Evolutionary conservation across 2,888 invertebrate genomes (phyloP).

Genomic region (Drosophila lacicola): DNA sequence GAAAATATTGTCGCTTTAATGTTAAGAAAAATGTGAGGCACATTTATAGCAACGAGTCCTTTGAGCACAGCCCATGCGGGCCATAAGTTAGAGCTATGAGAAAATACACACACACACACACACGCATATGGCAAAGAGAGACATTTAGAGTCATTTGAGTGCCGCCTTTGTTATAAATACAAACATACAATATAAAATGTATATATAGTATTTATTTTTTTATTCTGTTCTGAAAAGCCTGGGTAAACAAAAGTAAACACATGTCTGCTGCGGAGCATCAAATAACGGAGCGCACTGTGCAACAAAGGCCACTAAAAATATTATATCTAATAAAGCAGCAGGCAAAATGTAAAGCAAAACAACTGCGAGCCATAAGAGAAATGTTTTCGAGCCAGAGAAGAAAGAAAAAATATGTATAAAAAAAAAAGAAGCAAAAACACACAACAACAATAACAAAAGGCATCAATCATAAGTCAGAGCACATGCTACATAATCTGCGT

Average conservation of each 20-base stretch:
- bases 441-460: slow-evolving; percentile 69
- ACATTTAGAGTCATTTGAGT: slow-evolving; percentile 69
- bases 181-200: slow-evolving; percentile 50
- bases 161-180: slow-evolving; percentile 70
- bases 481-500: slow-evolving; percentile 62
- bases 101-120: slow-evolving; percentile 12
- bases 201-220: slow-evolving; percentile 21
- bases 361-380: slow-evolving; percentile 42
- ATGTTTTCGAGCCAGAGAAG: slow-evolving; percentile 29
- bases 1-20: slow-evolving; percentile 71
- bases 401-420: slow-evolving; percentile 26
- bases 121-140: slow-evolving; percentile 14
- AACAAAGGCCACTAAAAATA: slow-evolving; percentile 77
- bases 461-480: slow-evolving; percentile 81
- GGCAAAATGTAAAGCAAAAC: slow-evolving; percentile 61
- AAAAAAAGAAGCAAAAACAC: slow-evolving; percentile 9
- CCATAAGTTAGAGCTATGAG: slow-evolving; percentile 61
- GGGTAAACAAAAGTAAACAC: slow-evolving; percentile 69
- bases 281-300: slow-evolving; percentile 45
- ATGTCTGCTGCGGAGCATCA: slow-evolving; percentile 63
- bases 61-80: slow-evolving; percentile 53
- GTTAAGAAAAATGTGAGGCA: slow-evolving; percentile 67
- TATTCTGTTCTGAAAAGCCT: slow-evolving; percentile 18
- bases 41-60: slow-evolving; percentile 60
- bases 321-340: slow-evolving; percentile 77